phyloP scores from a whole-genome alignment of 2,113 vertebrate genomes.

The Prionailurus viverrinus region DNA sequence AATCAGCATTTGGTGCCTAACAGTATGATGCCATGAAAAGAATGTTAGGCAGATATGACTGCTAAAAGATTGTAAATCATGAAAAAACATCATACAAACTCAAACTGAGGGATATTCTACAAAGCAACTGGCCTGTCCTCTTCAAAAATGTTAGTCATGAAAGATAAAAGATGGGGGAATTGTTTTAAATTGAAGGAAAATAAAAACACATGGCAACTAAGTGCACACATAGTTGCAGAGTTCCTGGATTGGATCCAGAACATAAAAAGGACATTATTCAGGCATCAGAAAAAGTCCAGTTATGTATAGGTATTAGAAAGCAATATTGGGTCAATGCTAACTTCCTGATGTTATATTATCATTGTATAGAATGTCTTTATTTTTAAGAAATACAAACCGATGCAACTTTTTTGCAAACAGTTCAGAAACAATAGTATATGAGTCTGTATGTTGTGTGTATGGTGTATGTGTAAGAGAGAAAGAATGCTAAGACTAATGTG shows the following conservation, averaged over 20 bases:
- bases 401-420: not conserved
- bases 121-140: not conserved
- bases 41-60: not conserved
- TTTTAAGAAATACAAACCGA: not conserved
- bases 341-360: not conserved
- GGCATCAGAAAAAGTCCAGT: not conserved
- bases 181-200: constrained; percentile 23
- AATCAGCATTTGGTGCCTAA: not conserved
- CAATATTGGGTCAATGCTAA: not conserved
- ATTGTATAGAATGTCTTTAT: not conserved
- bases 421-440: not conserved
- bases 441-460: not conserved
- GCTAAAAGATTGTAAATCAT: not conserved
- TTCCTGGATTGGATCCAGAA: not conserved
- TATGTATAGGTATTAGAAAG: not conserved
- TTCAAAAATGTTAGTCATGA: not conserved
- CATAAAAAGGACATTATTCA: not conserved
- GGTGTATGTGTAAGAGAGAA: not conserved
- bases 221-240: not conserved
- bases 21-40: not conserved
- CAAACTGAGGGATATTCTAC: not conserved
- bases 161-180: not conserved
- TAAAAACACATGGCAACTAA: not conserved
- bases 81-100: not conserved
- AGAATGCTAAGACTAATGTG: not conserved